phyloP scores from a whole-genome alignment of 2,797 vertebrate species.

The Argentina silus region DNA sequence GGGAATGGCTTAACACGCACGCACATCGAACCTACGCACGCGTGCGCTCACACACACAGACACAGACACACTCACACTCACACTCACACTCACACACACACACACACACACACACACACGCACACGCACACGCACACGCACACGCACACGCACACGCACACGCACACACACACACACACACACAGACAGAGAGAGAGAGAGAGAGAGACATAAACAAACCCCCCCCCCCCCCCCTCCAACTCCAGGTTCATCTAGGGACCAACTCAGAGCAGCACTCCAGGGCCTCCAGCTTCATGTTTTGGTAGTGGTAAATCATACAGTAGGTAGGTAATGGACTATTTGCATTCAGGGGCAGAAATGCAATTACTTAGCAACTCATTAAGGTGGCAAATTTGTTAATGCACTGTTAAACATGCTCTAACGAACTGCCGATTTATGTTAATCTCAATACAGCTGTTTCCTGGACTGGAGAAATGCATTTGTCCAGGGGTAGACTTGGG shows the following conservation, averaged over 20 bases:
- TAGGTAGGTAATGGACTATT: conserved; percentile 67
- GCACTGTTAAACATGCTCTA: conserved; percentile 67
- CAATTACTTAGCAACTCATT: conserved; percentile 70
- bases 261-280: conserved; percentile 49
- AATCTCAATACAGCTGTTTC: conserved; percentile 65
- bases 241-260: conserved; percentile 43
- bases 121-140: background rate
- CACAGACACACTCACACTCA: background rate
- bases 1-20: no score
- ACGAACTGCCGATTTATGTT: conserved; percentile 67
- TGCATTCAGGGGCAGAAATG: conserved; percentile 66
- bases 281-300: conserved; percentile 50
- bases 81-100: conserved; percentile 9
- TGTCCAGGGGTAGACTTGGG: conserved; percentile 34
- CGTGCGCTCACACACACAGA: no score
- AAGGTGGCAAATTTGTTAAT: conserved; percentile 69
- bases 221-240: conserved; percentile 31
- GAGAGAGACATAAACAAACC: no score
- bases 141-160: conserved; percentile 8
- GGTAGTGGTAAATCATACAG: conserved; percentile 61
- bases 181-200: no score
- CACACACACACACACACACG: conserved; percentile 8
- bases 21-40: no score
- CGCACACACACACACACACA: conserved; percentile 32
- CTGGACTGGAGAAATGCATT: conserved; percentile 54